Evolutionary conservation across 2,888 invertebrate species (phyloP), one percentile per base, ranked within the genome.

Genomic region (Lycia hirtaria): DNA sequence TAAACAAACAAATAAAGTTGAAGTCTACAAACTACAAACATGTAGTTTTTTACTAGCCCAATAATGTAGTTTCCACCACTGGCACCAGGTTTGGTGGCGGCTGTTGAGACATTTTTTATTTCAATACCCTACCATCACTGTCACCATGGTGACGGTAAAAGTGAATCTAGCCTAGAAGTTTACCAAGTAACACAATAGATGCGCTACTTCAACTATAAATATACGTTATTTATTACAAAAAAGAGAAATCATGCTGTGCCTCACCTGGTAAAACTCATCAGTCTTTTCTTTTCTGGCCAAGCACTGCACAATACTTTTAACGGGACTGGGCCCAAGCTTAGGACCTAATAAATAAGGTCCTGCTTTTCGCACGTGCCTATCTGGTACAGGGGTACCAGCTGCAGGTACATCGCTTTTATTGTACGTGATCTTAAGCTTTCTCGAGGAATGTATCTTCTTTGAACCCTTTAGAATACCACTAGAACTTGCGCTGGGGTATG

Each of bases 301-400:
- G 84, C 95, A 96, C 73, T 96, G 96, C 4, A 95, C 94, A 72
- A 96, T 95, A 79, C 96, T 95, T 77, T 94, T 93, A 0, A 96
- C 96, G 10, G 96, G 96, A 57, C 95, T 95, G 4, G 94, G 94
- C 0, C 95, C 96, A 24, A 95, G 85, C 66, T 94, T 93, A 20
- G 96, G 94, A 1, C 96, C 96, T 41, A 96, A 78, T 40, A 95
- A 83, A 76, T 94, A 96, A 32, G 95, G 94, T 0, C 96, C 96
- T 62, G 95, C 95, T 72, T 93, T 93, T 69, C 93, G 93, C 7
- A 93, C 89, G 32, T 84, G 80, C 65, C 92, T 93, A 10, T 92
- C 88, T 52, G 92, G 89, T 3, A 94, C 93, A 15, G 83, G 82
- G 7, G 93, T 93, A 0, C 94, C 94, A 59, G 87, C 76, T 7